These are phyloP conservation scores for Tiliacea citrago DNA, from an alignment of 2,888 invertebrate species.

Conservation along the genomic window DNA sequence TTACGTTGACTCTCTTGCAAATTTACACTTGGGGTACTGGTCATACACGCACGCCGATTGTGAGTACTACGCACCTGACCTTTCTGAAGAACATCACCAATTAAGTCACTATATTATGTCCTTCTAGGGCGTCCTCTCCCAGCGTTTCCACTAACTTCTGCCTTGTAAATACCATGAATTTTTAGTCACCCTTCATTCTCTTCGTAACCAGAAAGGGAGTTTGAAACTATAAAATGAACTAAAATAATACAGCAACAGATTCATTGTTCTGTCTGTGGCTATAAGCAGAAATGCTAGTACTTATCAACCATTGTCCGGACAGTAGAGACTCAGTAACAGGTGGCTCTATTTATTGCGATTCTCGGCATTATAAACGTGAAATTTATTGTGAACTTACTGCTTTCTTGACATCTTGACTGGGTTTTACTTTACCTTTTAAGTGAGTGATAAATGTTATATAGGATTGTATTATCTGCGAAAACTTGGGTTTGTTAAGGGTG, in stretches of 20 bases:
- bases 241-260: conserved; percentile 12
- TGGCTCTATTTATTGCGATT: conserved; percentile 48
- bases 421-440: conserved; percentile 37
- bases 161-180: too few relatives aligned
- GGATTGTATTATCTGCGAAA: background rate
- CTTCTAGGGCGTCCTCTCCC: too few relatives aligned
- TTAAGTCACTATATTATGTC: too few relatives aligned
- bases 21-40: too few relatives aligned
- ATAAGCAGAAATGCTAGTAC: conserved; percentile 17
- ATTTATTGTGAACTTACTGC: conserved; percentile 40
- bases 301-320: conserved; percentile 13
- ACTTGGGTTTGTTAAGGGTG: conserved; percentile 2
- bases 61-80: too few relatives aligned
- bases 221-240: background rate
- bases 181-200: background rate
- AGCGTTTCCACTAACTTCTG: too few relatives aligned
- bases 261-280: conserved; percentile 5
- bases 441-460: conserved; percentile 21
- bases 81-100: too few relatives aligned
- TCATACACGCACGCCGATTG: too few relatives aligned
- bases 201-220: background rate
- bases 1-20: too few relatives aligned
- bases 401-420: conserved; percentile 29
- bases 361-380: conserved; percentile 36
- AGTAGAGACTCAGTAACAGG: conserved; percentile 48